A percentile compares a stretch with the other conserved stretches of the same genome.
phyloP scores from a whole-genome alignment of 2,888 invertebrate genomes.

The Sabatieria punctata region DNA sequence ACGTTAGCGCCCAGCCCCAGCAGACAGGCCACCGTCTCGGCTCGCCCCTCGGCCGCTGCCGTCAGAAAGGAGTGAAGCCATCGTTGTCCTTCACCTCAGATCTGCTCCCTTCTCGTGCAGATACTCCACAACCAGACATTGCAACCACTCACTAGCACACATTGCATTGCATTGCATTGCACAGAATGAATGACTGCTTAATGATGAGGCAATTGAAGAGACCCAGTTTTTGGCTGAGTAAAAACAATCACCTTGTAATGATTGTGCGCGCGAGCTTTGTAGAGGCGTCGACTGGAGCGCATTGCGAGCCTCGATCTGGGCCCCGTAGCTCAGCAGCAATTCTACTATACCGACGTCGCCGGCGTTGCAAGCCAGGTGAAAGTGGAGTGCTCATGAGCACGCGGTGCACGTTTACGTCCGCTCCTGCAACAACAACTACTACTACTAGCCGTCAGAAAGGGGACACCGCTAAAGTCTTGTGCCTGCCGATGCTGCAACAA shows the following conservation, averaged over 20 bases:
- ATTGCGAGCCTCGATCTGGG: constrained; percentile 35
- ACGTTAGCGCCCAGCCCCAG: constrained; percentile 32
- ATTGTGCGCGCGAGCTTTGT: constrained; percentile 21
- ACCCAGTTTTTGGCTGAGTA: too few species aligned
- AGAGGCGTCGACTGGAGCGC: constrained; percentile 35
- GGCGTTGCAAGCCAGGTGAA: constrained; percentile 52
- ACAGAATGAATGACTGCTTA: neutral
- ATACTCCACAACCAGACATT: constrained; percentile 1
- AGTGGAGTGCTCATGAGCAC: constrained; percentile 56
- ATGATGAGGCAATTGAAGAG: too few species aligned
- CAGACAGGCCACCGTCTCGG: constrained; percentile 28
- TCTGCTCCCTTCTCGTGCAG: constrained; percentile 28
- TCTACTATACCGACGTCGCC: constrained; percentile 28
- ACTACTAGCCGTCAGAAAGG: too few species aligned
- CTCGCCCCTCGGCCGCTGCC: constrained; percentile 32
- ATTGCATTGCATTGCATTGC: neutral
- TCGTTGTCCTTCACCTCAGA: constrained; percentile 34
- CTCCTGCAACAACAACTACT: too few species aligned
- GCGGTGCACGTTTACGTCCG: constrained; percentile 55
- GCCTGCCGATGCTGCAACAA: too few species aligned
- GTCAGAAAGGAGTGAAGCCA: constrained; percentile 35
- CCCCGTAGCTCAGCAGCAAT: constrained; percentile 30
- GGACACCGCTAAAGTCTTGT: too few species aligned
- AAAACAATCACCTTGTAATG: neutral
- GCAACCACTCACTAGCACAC: neutral